Evolutionary conservation across 2,797 vertebrate species (phyloP).

Genomic region (Percopsis omiscomaycus): DNA sequence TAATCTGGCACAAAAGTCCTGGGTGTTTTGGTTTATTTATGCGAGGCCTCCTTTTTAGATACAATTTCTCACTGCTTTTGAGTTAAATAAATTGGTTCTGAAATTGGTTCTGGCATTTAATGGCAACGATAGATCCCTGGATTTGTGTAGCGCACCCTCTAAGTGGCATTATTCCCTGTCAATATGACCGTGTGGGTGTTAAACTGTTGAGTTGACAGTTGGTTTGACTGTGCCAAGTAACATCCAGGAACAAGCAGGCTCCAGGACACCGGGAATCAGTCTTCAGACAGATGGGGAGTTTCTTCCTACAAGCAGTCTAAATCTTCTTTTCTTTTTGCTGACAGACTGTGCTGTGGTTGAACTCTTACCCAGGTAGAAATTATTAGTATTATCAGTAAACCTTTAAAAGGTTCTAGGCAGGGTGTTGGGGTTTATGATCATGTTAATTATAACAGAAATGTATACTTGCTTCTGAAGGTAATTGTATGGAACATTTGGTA

Average conservation of each 20-base stretch:
- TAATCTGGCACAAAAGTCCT: constrained; percentile 19
- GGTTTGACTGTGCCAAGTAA: constrained; percentile 13
- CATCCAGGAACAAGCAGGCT: constrained; percentile 15
- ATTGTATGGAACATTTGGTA: too few species aligned
- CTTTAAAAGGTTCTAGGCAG: too few species aligned
- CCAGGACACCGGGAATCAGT: constrained; percentile 15
- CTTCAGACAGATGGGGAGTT: constrained; percentile 20
- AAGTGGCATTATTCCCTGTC: constrained; percentile 11
- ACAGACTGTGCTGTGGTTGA: constrained; percentile 13
- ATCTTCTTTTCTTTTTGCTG: constrained; percentile 8
- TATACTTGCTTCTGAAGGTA: too few species aligned
- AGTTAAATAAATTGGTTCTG: background rate
- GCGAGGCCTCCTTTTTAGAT: constrained; percentile 8
- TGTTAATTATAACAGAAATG: too few species aligned
- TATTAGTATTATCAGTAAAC: too few species aligned
- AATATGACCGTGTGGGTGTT: background rate
- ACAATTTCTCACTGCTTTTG: constrained; percentile 5
- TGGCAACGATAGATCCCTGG: constrained; percentile 7
- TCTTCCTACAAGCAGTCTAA: constrained; percentile 22
- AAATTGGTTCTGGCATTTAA: constrained; percentile 29
- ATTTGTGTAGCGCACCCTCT: constrained; percentile 9
- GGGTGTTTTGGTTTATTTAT: constrained; percentile 15
- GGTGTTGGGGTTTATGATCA: too few species aligned
- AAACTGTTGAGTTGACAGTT: constrained; percentile 12
- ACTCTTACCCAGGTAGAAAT: constrained; percentile 2